Evolutionary conservation across 2,797 vertebrate species (phyloP), one percentile per base, ranked within the genome.

Genomic region (Chloroceryle inda): DNA sequence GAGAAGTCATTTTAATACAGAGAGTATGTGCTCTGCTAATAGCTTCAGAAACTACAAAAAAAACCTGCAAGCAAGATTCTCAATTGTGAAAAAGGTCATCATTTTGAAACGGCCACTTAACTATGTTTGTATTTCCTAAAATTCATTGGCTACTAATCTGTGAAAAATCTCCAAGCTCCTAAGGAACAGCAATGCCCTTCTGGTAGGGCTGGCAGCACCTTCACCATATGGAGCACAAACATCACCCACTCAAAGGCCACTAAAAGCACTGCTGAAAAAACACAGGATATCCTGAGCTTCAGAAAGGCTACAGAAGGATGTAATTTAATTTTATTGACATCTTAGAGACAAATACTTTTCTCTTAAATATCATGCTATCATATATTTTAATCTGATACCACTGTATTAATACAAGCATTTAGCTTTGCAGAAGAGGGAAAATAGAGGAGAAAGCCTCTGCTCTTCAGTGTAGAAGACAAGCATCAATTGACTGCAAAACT

Each of bases 251-350:
- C 49, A 72, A 85, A 96, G 52, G 62, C 76, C 87, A 81, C 81
- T 91, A 92, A 75, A 89, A 88, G 27, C 53, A 72, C 47, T 56
- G 45, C 92, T 88, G 87, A 89, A 83, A 89, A 81, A 91, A 83
- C 72, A 85, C 42, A 78, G 76, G 81, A 91, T 94, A 96, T 91
- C 82, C 87, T 45, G 55, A 88, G 87, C 79, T 95, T 89, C 89
- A 75, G 92, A 92, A 94, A 92, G 91, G 45, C 62, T 72, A 75
- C 45, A 91, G 53, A 94, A 92, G 45, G 47, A 69, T 68, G 35
- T 69, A 1, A 81, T 91, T 89, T 89, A 47, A 85, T 94, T 87
- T 85, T 83, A 77, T 55, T 84, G 87, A 89, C 73, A 40, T 75
- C 85, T 76, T 85, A 78, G 58, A n/a, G 18, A 85, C 33, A 80